Evolutionary conservation across 2,797 vertebrate species (phyloP).

Genomic region (Rhinoraja longicauda): DNA sequence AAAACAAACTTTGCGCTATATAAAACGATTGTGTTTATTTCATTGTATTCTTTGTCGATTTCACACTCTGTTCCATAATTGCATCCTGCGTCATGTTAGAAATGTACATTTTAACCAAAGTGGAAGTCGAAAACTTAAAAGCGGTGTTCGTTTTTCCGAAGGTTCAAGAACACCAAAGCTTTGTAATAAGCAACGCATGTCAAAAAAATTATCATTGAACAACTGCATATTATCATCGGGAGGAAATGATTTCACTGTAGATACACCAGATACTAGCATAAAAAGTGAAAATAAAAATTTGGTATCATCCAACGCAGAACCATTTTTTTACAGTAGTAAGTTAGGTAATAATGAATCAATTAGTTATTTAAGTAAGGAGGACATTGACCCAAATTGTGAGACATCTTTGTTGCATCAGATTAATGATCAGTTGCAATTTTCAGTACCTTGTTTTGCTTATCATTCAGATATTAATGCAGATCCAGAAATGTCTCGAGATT

Average conservation of each 20-base stretch:
- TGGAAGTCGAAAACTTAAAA: neutral
- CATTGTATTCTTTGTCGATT: constrained; percentile 29
- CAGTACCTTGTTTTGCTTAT: neutral
- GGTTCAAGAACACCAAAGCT: neutral
- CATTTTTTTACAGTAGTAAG: neutral
- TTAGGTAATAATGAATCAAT: neutral
- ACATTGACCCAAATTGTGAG: neutral
- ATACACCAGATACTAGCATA: neutral
- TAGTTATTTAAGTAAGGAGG: neutral
- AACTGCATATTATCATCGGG: neutral
- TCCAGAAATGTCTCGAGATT: neutral
- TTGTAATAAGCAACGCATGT: no score
- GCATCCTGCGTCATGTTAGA: constrained; percentile 21
- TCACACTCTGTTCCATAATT: neutral
- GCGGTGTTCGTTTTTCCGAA: neutral
- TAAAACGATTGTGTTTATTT: constrained; percentile 15
- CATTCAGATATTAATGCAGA: neutral
- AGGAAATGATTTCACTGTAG: neutral
- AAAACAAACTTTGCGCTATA: neutral
- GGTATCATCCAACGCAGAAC: neutral
- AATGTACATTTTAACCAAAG: neutral
- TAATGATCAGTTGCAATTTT: neutral
- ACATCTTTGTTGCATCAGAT: neutral
- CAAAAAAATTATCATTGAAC: no score
- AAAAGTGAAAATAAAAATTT: neutral